Base-by-base conservation (phyloP, 2,888 invertebrate genomes). In the Aplocera efformata region DNA sequence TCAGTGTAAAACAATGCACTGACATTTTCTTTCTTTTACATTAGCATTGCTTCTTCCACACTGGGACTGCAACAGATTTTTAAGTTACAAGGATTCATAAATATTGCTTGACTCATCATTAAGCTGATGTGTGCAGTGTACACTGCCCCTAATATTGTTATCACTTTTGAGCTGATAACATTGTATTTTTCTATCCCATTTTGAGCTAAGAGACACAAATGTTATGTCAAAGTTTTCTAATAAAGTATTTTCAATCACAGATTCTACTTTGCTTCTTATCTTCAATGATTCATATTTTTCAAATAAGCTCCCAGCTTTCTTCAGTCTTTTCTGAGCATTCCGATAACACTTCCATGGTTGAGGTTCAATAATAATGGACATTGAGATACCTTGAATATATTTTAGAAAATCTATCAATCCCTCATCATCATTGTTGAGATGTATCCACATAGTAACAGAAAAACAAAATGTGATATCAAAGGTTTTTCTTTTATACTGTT, bases 381-480 rank as follows among this genome's bases (percentile, higher is more conserved):
- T 81, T 3, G 92, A 79, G 11, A 89, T 62, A 5, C 66, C 54
- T 42, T 91, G 90, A 4, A 93, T 69, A 33, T 88, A 89, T 10
- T 76, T 65, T 1, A 96, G 75, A 71, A 95, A 94, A 2, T 72
- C 56, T 37, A 82, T 60, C 23, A 96, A 74, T 0, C 94, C 95
- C 3, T 79, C 72, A 81, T 96, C 96, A 4, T 95, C 94, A 75
- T 93, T 88, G 72, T 96, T 96, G 11, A 96, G 72, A 77, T 96
- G 96, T 62, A 96, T 94, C 96, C 96, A 96, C 95, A 96, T 95
- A 9, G 95, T 94, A 20, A 95, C 90, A 6, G 96, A 96, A 69
- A 96, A 95, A 67, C 94, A 94, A 72, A 94, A 94, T 32, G 91
- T 88, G 1, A 91, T 83, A 78, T 93, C 91, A 80, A 94, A 95